These are phyloP conservation scores for Lichenostomus cassidix DNA, from an alignment of 2,113 vertebrate species.

Conservation along the genomic window DNA sequence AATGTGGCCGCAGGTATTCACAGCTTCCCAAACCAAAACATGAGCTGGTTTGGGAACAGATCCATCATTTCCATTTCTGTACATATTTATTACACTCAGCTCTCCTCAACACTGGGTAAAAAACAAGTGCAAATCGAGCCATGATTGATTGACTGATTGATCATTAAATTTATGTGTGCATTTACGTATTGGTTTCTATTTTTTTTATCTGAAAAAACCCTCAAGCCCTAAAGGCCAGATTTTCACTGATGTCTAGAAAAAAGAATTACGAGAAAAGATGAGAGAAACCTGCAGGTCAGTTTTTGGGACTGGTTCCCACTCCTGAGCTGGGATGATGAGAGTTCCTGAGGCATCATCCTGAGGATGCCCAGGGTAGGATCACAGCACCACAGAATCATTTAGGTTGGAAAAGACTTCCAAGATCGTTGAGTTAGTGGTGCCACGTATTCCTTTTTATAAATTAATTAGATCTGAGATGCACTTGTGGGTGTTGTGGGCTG, in stretches of 20 bases:
- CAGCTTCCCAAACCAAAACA: neutral
- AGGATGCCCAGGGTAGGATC: neutral
- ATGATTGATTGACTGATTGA: neutral
- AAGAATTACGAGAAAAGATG: fast-evolving
- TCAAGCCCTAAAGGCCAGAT: neutral
- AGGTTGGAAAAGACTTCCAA: neutral
- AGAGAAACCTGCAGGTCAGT: neutral
- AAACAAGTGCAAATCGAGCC: neutral
- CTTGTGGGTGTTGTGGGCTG: neutral
- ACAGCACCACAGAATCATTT: neutral
- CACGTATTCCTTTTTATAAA: neutral
- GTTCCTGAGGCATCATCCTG: neutral
- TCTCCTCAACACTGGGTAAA: neutral
- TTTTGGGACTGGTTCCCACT: fast-evolving
- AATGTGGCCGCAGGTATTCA: neutral
- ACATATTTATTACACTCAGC: neutral
- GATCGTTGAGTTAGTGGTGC: neutral
- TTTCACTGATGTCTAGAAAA: neutral
- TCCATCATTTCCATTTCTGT: neutral
- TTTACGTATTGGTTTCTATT: neutral
- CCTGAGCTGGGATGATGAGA: neutral
- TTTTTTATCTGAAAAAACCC: neutral
- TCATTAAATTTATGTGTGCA: neutral
- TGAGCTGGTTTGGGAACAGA: neutral
- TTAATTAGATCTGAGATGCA: neutral